These are phyloP conservation scores for Oryzias dopingdopingensis DNA, from an alignment of 2,797 vertebrate species.

Conservation along the genomic window DNA sequence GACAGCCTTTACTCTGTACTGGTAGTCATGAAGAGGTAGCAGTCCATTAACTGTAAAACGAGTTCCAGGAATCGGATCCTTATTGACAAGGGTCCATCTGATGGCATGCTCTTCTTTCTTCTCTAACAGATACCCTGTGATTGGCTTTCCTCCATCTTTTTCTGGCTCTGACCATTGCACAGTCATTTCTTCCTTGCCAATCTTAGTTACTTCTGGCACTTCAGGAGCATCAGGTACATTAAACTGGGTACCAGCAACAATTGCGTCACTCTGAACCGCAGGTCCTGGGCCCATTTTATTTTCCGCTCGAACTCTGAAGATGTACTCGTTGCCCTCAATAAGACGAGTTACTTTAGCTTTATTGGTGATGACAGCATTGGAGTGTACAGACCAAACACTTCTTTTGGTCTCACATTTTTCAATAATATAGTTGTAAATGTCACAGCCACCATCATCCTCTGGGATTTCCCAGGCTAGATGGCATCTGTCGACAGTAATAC, in stretches of 20 bases:
- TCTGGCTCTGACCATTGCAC: constrained; percentile 93
- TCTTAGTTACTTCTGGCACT: constrained; percentile 90
- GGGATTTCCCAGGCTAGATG: constrained; percentile 91
- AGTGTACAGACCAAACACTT: constrained; percentile 94
- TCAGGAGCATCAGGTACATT: constrained; percentile 89
- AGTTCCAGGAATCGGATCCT: constrained; percentile 84
- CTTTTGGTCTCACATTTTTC: constrained; percentile 98
- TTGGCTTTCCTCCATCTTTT: constrained; percentile 92
- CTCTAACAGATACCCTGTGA: constrained; percentile 94
- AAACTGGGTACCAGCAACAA: constrained; percentile 92
- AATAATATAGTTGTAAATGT: constrained; percentile 97
- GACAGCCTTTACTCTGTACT: constrained; percentile 96
- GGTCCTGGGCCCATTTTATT: constrained; percentile 99
- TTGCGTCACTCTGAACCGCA: constrained; percentile 88
- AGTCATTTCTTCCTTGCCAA: constrained; percentile 93
- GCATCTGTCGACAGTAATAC: constrained; percentile 90
- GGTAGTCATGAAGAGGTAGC: constrained; percentile 93
- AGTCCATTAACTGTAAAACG: constrained; percentile 90
- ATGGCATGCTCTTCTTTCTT: constrained; percentile 90
- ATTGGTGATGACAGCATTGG: constrained; percentile 87
- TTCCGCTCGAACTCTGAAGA: constrained; percentile 95
- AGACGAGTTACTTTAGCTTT: constrained; percentile 89
- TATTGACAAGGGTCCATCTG: constrained; percentile 93
- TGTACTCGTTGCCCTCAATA: constrained; percentile 95
- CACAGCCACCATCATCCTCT: constrained; percentile 95